A percentile compares a stretch with the other conserved stretches of the same genome.
These are phyloP conservation scores for Andrena hattorfiana DNA, from an alignment of 2,888 invertebrate genomes.

Conservation along the genomic window DNA sequence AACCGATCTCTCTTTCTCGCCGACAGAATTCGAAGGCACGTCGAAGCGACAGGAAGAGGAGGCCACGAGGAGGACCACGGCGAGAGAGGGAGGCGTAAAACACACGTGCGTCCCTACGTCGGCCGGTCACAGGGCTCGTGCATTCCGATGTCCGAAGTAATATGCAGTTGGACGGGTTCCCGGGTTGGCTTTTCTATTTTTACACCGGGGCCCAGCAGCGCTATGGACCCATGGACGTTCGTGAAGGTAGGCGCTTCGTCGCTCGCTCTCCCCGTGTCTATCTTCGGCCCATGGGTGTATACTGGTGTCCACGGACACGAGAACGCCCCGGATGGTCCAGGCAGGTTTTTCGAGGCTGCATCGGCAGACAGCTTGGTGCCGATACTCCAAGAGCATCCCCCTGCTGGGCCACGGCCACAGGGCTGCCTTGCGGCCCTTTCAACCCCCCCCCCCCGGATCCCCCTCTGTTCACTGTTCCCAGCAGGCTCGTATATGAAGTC, in stretches of 20 bases:
- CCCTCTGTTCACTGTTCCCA: slow-evolving; percentile 13
- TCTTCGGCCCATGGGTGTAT: slow-evolving; percentile 1
- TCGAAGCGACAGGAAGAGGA: slow-evolving; percentile 11
- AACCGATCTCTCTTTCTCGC: neutral
- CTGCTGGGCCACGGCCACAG: slow-evolving; percentile 75
- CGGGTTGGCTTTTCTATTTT: slow-evolving; percentile 77
- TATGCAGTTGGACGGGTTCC: slow-evolving; percentile 81
- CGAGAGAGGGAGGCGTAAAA: slow-evolving; percentile 57
- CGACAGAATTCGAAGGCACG: neutral
- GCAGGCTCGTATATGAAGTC: slow-evolving; percentile 13
- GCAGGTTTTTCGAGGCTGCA: slow-evolving; percentile 67
- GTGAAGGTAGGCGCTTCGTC: slow-evolving; percentile 37
- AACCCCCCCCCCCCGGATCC: slow-evolving; percentile 52
- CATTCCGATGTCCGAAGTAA: slow-evolving; percentile 80
- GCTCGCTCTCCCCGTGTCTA: slow-evolving; percentile 23
- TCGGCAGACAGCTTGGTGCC: slow-evolving; percentile 82
- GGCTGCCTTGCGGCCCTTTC: slow-evolving; percentile 55
- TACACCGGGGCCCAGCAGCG: slow-evolving; percentile 68
- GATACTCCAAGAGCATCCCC: slow-evolving; percentile 68
- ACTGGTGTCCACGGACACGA: slow-evolving; percentile 48
- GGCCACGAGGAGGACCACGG: neutral
- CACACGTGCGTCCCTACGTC: slow-evolving; percentile 62
- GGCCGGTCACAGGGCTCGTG: slow-evolving; percentile 66
- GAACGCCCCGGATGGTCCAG: slow-evolving; percentile 54
- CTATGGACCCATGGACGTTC: slow-evolving; percentile 57